These are phyloP conservation scores for Leptopterna dolabrata DNA, from an alignment of 2,888 invertebrate species.

Conservation along the genomic window DNA sequence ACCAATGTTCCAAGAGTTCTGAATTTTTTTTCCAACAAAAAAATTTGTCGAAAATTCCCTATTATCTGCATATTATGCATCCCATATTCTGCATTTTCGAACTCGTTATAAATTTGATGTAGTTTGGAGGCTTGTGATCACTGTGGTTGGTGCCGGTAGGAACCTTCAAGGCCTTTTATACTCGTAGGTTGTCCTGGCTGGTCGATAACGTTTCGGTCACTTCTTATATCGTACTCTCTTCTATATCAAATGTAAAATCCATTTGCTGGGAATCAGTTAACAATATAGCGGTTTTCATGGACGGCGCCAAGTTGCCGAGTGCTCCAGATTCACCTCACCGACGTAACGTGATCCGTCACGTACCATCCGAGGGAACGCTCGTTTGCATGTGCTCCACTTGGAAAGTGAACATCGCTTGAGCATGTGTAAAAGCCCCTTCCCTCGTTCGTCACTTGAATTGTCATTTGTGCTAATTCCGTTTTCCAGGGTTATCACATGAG, in stretches of 20 bases:
- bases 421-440: not conserved
- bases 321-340: not conserved
- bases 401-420: not conserved
- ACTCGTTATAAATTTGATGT: too few relatives aligned
- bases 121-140: too few relatives aligned
- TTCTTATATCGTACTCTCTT: too few relatives aligned
- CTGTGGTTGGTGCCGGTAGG: too few relatives aligned
- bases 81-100: too few relatives aligned
- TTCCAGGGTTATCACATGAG: not conserved
- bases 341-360: not conserved
- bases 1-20: too few relatives aligned
- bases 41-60: too few relatives aligned
- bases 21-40: too few relatives aligned
- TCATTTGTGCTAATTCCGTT: not conserved
- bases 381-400: constrained; percentile 3
- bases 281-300: not conserved
- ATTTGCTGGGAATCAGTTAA: not conserved
- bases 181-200: too few relatives aligned
- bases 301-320: not conserved
- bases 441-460: not conserved
- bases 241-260: not conserved
- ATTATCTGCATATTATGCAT: too few relatives aligned
- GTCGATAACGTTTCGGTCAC: too few relatives aligned
- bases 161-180: too few relatives aligned
- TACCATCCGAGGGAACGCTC: not conserved